phyloP scores from a whole-genome alignment of 2,797 vertebrate species.

The Myotis pilosus region DNA sequence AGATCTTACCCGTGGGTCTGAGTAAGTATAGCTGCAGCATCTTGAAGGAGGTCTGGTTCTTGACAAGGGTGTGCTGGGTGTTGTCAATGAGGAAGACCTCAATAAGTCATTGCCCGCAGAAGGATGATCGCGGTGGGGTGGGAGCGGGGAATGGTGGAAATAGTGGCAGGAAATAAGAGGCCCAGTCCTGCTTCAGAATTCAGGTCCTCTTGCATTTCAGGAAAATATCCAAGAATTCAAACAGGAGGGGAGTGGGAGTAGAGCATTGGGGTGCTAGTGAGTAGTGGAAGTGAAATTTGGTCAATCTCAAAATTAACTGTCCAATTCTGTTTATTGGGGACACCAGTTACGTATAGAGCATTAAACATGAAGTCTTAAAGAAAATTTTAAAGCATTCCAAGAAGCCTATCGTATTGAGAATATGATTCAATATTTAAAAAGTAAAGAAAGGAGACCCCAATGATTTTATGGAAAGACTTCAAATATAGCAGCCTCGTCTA shows the following conservation, averaged over 20 bases:
- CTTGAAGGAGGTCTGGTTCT: not conserved
- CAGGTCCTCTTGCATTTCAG: not conserved
- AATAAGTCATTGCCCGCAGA: not conserved
- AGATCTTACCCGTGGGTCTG: not conserved
- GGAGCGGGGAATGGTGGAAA: not conserved
- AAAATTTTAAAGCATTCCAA: not conserved
- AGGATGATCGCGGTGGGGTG: not conserved
- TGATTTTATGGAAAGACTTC: constrained; percentile 6
- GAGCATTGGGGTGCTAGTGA: not conserved
- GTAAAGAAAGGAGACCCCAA: not conserved
- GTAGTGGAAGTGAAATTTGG: not conserved
- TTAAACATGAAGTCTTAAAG: not conserved
- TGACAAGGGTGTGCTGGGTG: not conserved
- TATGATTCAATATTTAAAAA: not conserved
- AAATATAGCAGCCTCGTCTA: not conserved
- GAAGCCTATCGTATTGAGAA: not conserved
- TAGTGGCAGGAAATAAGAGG: not conserved
- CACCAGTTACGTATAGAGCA: not conserved
- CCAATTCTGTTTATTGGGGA: not conserved
- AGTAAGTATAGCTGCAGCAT: not conserved
- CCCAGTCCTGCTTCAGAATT: not conserved
- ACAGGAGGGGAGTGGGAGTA: not conserved
- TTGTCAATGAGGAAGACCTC: not conserved
- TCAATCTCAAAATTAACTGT: not conserved
- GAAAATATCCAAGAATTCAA: not conserved